Conservation (phyloP, 2,888 invertebrate genomes). For the Lobophora halterata region DNA sequence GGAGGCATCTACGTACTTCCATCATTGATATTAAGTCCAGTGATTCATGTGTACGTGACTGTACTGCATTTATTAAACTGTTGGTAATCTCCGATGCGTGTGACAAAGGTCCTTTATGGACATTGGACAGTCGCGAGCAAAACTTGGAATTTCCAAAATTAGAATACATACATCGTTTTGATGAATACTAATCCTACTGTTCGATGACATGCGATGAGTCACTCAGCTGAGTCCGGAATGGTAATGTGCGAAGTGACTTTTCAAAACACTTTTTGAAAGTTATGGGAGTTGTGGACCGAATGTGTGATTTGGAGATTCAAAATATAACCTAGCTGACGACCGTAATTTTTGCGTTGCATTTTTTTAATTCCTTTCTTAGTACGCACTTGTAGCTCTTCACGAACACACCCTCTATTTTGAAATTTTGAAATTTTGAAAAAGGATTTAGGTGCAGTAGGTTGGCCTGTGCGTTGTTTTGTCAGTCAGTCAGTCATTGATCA, state of each 20-base stretch:
- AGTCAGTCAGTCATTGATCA: too few relatives aligned
- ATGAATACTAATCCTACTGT: slow-evolving; percentile 49
- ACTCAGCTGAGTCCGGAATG: slow-evolving; percentile 17
- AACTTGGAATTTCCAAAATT: slow-evolving; percentile 54
- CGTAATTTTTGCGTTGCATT: too few relatives aligned
- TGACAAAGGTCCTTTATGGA: slow-evolving; percentile 48
- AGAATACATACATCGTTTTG: slow-evolving; percentile 37
- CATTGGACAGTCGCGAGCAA: slow-evolving; percentile 53
- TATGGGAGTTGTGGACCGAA: slow-evolving; percentile 16
- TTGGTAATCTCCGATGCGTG: slow-evolving; percentile 51
- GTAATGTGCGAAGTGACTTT: slow-evolving; percentile 18
- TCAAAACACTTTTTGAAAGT: slow-evolving; percentile 11
- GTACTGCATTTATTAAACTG: slow-evolving; percentile 48
- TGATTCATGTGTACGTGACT: slow-evolving; percentile 62
- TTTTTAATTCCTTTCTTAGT: too few relatives aligned
- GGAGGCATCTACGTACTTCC: slow-evolving; percentile 23
- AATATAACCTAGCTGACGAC: too few relatives aligned
- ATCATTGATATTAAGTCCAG: slow-evolving; percentile 24
- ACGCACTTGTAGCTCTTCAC: too few relatives aligned
- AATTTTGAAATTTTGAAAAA: too few relatives aligned
- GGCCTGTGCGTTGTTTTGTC: too few relatives aligned
- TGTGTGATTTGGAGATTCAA: slow-evolving; percentile 17
- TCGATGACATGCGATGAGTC: slow-evolving; percentile 21
- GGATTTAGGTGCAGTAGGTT: too few relatives aligned
- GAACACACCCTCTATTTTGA: too few relatives aligned